Base-by-base conservation (phyloP, 2,888 invertebrate species). In the Scrobipalpa costella region DNA sequence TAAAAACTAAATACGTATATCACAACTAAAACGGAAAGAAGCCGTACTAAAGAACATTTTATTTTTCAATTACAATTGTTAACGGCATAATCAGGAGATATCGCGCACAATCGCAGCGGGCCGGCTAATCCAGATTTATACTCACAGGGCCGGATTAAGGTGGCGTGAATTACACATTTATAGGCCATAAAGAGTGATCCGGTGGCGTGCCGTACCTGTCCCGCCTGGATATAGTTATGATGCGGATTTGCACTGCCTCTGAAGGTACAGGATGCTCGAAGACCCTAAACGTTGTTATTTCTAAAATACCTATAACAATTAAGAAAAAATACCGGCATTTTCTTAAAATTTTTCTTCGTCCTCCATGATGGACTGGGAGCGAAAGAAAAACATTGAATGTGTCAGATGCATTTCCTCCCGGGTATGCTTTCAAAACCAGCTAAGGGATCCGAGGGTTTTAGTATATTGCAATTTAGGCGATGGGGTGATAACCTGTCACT, bases 141-240 rank as follows among this genome's bases (percentile, higher is more conserved):
- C 73, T 84, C 79, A 80, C 88, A 85, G 87, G 80, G 75, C 80
- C 84, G 90, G 91, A 91, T 91, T 91, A 91, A 91, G 88, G 88
- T 83, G 86, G 90, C 89, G 89, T 89, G 90, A 91, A 90, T 90
- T 90, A 90, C 89, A 88, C 90, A 84, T 91, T 89, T 90, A 90
- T 90, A 91, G 89, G 86, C 90, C 88, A 87, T 91, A 90, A 90
- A 91, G 89, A 90, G 85, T 89, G 90, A 90, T 90, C 90, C 88
- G 83, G 88, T 88, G 88, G 89, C 86, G 84, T 80, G 83, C 80
- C 78, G 83, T 86, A 86, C 87, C 86, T 86, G 85, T 80, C 82
- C 76, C 73, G 75, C 76, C 76, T 81, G 83, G 80, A 82, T 86
- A 83, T 87, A 86, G 84, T 86, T 88, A 87, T 86, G 86, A 83